phyloP scores from a whole-genome alignment of 1,140 invertebrate genomes.

The Eciton burchellii region DNA sequence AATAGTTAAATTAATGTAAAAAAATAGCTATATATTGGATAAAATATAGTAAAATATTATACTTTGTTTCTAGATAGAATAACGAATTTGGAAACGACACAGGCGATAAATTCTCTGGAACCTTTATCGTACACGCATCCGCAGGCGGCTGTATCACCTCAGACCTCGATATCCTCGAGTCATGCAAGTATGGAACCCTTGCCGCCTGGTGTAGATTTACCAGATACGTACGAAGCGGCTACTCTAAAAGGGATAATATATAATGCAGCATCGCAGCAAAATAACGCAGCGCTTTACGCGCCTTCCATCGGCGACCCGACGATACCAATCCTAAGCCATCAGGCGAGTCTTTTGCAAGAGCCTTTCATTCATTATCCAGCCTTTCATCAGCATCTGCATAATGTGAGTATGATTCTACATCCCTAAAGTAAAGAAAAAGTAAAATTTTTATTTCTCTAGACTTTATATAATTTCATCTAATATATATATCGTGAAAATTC shows the following conservation, averaged over 20 bases:
- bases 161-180: constrained; percentile 35
- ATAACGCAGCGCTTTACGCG: constrained; percentile 81
- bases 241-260: constrained; percentile 76
- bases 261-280: constrained; percentile 76
- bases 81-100: constrained; percentile 16
- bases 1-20: neutral
- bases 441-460: neutral
- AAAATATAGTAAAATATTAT: neutral
- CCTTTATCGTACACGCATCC: constrained; percentile 38
- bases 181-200: constrained; percentile 80
- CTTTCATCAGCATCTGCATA: constrained; percentile 83
- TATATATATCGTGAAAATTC: constrained; percentile 5
- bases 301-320: constrained; percentile 79
- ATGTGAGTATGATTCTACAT: constrained; percentile 71
- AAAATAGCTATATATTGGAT: neutral
- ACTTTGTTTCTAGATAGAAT: constrained; percentile 61
- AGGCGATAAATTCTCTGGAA: constrained; percentile 51
- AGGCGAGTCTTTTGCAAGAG: constrained; percentile 81
- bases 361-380: constrained; percentile 83
- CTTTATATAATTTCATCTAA: constrained; percentile 26
- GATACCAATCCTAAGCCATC: constrained; percentile 79
- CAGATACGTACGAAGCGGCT: constrained; percentile 79
- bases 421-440: too few species aligned
- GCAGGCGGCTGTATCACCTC: constrained; percentile 54
- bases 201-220: constrained; percentile 85